Base-by-base conservation (phyloP, 2,888 invertebrate species). In the Luperina nickerlii region DNA sequence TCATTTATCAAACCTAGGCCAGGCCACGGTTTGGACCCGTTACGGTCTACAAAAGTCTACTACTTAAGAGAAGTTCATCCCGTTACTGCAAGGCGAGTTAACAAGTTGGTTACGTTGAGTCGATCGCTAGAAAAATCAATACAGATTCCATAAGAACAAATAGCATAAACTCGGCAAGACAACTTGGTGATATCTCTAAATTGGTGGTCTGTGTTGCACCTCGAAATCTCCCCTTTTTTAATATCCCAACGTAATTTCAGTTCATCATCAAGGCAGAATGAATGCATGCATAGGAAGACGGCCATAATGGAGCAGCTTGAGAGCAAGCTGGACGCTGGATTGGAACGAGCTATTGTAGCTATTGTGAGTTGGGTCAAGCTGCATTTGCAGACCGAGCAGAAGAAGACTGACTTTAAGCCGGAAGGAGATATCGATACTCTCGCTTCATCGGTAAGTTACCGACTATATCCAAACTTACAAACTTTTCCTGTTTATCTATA, bases 351-450 rank as follows among this genome's bases (percentile, higher is more conserved):
- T 4, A 97, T 99, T 76, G 98, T 98, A 84, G 98, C 99, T 0
- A 98, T 99, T 45, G 98, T 98, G 81, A 98, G 98, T 72, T 99
- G 99, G 99, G 98, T 99, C 0, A 98, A 98, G 94, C 97, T 98
- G 77, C 98, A 99, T 90, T 97, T 99, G 38, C 98, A 99, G 94
- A 98, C 98, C 0, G 99, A 99, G 93, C 99, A 99, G 95, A 99
- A 98, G 95, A 99, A 99, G 95, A 98, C 98, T 0, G 99, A 99
- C 95, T 99, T 98, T 92, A 98, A 98, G 90, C 98, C 99, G 0
- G 99, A 99, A 91, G 98, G 98, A 0, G 98, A 98, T 92, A 98
- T 98, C 67, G 98, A 99, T 91, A 99, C 98, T 0, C 96, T 99
- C 57, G 98, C 98, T 5, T 99, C 99, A 27, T 97, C 98, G 63